Percentiles rank a stretch among this genome's conserved stretches.
Evolutionary conservation across 2,113 vertebrate species (phyloP).

Genomic region (Blennius ocellaris): DNA sequence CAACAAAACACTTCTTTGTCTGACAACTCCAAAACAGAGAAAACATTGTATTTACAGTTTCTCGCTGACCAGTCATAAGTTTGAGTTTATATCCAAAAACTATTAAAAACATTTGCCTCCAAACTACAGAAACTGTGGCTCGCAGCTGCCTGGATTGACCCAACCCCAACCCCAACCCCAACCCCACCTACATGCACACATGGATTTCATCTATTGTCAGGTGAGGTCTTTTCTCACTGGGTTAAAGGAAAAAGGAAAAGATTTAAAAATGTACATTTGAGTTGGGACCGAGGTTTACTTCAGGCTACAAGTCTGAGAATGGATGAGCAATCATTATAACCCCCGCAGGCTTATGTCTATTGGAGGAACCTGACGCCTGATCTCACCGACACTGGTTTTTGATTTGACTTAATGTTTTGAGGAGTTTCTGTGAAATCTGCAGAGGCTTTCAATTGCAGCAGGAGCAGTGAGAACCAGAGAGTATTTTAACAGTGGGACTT

Average conservation of each 20-base stretch:
- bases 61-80: slow-evolving; percentile 22
- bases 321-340: slow-evolving; percentile 18
- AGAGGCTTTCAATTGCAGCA: slow-evolving; percentile 46
- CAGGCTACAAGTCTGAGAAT: slow-evolving; percentile 1
- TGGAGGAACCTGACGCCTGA: slow-evolving; percentile 32
- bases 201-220: too few relatives aligned
- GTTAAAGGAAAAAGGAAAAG: background rate
- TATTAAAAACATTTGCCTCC: background rate
- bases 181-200: too few relatives aligned
- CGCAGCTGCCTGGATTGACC: too few relatives aligned
- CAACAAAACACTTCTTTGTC: slow-evolving; percentile 4
- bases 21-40: slow-evolving; percentile 27
- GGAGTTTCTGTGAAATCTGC: slow-evolving; percentile 24
- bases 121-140: too few relatives aligned
- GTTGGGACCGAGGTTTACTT: background rate
- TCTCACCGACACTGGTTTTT: background rate
- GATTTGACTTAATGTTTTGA: slow-evolving; percentile 6
- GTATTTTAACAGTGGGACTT: slow-evolving; percentile 57
- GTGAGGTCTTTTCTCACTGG: too few relatives aligned
- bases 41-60: slow-evolving; percentile 27
- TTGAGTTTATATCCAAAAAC: slow-evolving; percentile 3
- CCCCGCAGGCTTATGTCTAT: slow-evolving; percentile 31
- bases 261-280: background rate
- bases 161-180: too few relatives aligned
- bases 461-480: slow-evolving; percentile 46